Evolutionary conservation across 30 jellyfish, hydroid and myxozoan species (phyloP), one percentile per base, ranked within the genome.

Genomic region (Mastigias papua): DNA sequence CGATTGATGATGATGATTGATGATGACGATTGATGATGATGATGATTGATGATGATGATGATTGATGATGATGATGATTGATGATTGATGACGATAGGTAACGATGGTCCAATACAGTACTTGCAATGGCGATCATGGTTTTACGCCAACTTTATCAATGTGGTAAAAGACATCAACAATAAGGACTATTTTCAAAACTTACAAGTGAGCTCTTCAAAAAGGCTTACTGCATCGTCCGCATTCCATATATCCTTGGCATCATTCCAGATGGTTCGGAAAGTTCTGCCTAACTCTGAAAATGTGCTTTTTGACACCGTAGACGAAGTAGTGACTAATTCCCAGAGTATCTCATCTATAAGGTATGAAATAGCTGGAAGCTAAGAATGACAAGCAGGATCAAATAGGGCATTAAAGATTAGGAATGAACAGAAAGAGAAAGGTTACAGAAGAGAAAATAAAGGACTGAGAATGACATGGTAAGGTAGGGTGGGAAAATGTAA

Each of bases 151-250:
- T n/a, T n/a, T n/a, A n/a, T n/a, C n/a, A n/a, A n/a, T n/a, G n/a
- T n/a, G 60, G 8, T 46, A 46, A 8, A 46, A 46, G 60, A 46
- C 16, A 51, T 51, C 25, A 51, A 51, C 17, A 2, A 51, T 5
- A 5, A 51, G 25, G 17, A 21, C 25, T 5, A 9, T 16, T 51
- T 51, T 51, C 27, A 1, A 4, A 9, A 51, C 94, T 76, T 61
- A 92, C 98, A 69, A 11, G 98, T 86, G 67, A 92, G 80, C 82
- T 92, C 98, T 66, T 84, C 96, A 64, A 92, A 86, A 19, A 92
- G 80, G 76, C 98, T 92, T 15, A 92, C 93, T 19, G 92, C 74
- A 69, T 92, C 98, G 48, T 92, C 98, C 0, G 98, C 90, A 80
- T 80, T 82, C 98, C 98, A 92, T 34, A 37, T 63, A 21, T 91